A percentile compares a stretch with the other conserved stretches of the same genome.
phyloP scores from a whole-genome alignment of 2,797 vertebrate species.

The Sus cebifrons region DNA sequence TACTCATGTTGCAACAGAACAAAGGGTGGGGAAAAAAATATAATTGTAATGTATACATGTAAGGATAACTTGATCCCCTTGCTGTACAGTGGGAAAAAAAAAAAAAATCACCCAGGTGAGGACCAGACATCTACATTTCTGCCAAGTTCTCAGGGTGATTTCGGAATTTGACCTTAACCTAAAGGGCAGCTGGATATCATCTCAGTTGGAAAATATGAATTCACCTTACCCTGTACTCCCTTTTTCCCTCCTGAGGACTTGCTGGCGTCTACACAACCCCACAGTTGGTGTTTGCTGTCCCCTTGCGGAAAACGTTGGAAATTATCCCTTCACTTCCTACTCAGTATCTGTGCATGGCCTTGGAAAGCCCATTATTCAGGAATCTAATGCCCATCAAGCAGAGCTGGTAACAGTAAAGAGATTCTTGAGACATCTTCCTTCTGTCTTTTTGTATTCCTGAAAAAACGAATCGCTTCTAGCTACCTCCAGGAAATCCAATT shows the following conservation, averaged over 20 bases:
- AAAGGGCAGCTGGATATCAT: neutral
- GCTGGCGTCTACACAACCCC: neutral
- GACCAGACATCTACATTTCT: neutral
- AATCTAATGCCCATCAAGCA: neutral
- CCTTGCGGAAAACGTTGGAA: neutral
- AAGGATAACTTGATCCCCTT: too few relatives aligned
- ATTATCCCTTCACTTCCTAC: neutral
- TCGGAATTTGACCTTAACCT: neutral
- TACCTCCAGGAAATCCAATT: neutral
- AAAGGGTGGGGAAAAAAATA: too few relatives aligned
- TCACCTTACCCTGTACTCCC: neutral
- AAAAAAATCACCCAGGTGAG: neutral
- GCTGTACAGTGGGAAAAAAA: too few relatives aligned
- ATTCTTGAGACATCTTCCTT: neutral
- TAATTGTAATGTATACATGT: too few relatives aligned
- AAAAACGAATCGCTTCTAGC: constrained; percentile 17
- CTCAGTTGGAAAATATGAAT: neutral
- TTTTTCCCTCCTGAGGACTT: neutral
- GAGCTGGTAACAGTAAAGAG: neutral
- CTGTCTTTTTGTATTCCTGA: neutral
- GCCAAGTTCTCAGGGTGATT: neutral
- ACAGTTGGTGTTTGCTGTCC: constrained; percentile 12
- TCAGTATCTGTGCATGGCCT: neutral
- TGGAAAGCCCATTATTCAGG: neutral
- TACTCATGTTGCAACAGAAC: too few relatives aligned